Evolutionary conservation across 2,888 invertebrate genomes (phyloP), one percentile per base, ranked within the genome.

Genomic region (Chorisops tibialis): DNA sequence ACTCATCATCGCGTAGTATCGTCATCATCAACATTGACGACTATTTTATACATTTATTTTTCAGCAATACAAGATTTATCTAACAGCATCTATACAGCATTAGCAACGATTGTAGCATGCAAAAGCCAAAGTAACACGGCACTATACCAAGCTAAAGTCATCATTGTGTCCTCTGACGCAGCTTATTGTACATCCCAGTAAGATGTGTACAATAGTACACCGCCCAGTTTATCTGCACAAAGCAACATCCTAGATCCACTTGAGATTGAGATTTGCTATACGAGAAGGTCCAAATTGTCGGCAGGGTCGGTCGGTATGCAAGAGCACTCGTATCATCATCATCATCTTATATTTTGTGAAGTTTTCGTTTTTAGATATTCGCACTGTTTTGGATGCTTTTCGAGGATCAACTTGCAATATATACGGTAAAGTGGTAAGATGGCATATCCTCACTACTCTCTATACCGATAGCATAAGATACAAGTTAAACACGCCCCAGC

Each of bases 311-410:
- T 18, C 41, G 41, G 41, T 41, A 54, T 54, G n/a, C 54, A 14
- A 54, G 21, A 41, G 39, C 24, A 37, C 41, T 24, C 39, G 39
- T 41, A 54, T 54, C 41, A 54, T 54, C 22, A 43, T 45, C 43
- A 45, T 56, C 56, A 56, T 56, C 56, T 56, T 56, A 56, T 56
- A 56, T 56, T 56, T 56, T 43, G 56, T 30, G 56, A 56, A 43
- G 56, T 45, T 43, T 41, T 43, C 24, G 56, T 56, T 56, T 56
- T 56, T 45, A 54, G 52, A 45, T 56, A 43, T 45, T 56, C 43
- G 18, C 18, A 43, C 56, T 56, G 56, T 45, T 56, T 56, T 24
- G 45, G 35, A 45, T 56, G 45, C 56, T 43, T 43, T 18, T 56
- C 16, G 45, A 24, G 41, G 45, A 45, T 43, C 56, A 45, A 24